Conservation (phyloP, 2,888 invertebrate species). For the Platycnemis pennipes region DNA sequence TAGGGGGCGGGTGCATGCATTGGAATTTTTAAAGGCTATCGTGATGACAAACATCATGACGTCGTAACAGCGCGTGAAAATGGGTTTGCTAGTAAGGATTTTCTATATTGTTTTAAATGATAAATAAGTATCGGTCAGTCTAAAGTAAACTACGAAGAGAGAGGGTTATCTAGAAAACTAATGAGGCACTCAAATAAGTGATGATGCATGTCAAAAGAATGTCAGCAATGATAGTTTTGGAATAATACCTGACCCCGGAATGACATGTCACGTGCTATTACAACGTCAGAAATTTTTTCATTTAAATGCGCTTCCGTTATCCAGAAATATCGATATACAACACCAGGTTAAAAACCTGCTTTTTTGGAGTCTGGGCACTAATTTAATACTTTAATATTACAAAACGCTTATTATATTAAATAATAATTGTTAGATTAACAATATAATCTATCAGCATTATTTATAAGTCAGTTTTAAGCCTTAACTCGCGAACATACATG, state of each 20-base stretch:
- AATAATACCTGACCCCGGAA: not conserved
- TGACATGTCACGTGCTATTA: constrained; percentile 10
- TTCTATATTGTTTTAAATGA: not conserved
- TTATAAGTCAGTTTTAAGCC: constrained; percentile 9
- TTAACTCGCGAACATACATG: not conserved
- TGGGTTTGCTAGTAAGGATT: not conserved
- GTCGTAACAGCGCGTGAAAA: constrained; percentile 51
- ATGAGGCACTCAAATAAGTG: constrained; percentile 15
- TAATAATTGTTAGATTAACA: constrained; percentile 10
- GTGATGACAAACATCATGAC: not conserved
- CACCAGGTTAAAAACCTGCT: not conserved
- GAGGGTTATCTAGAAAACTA: not conserved
- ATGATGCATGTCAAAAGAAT: not conserved
- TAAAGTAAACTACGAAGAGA: not conserved
- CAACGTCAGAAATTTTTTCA: constrained; percentile 8
- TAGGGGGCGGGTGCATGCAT: constrained; percentile 30
- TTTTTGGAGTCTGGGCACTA: not conserved
- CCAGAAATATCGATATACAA: not conserved
- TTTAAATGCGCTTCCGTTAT: not conserved
- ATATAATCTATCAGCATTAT: constrained; percentile 11
- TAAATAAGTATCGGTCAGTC: not conserved
- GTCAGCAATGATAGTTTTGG: not conserved
- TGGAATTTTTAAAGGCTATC: constrained; percentile 32
- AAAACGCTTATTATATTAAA: constrained; percentile 15
- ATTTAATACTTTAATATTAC: not conserved